Percentiles rank a stretch among this genome's conserved stretches.
Evolutionary conservation across 2,888 invertebrate species (phyloP).

Genomic region (Hylaea fasciaria): DNA sequence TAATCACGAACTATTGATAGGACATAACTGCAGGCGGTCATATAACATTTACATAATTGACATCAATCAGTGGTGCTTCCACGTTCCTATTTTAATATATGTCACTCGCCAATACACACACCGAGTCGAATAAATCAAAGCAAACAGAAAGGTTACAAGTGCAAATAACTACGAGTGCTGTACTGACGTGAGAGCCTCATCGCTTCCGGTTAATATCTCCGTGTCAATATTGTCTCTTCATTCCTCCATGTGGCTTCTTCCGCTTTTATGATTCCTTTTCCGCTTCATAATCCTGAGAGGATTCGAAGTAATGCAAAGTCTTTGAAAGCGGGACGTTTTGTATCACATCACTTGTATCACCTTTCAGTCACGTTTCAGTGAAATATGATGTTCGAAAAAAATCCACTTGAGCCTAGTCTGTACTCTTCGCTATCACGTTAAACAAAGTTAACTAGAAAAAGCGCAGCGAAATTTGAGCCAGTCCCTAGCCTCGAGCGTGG

Average conservation of each 20-base stretch:
- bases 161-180: slow-evolving; percentile 29
- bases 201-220: slow-evolving; percentile 23
- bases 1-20: too few species aligned
- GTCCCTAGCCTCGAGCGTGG: slow-evolving; percentile 8
- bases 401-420: not conserved
- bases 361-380: too few species aligned
- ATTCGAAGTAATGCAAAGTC: not conserved
- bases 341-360: not conserved
- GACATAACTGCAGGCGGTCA: too few species aligned
- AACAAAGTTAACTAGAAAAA: slow-evolving; percentile 23
- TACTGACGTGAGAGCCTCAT: slow-evolving; percentile 50
- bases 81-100: too few species aligned
- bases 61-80: too few species aligned
- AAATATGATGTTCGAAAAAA: not conserved
- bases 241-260: slow-evolving; percentile 12
- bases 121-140: slow-evolving; percentile 22
- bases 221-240: slow-evolving; percentile 33
- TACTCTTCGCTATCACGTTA: slow-evolving; percentile 3
- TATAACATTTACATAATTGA: too few species aligned
- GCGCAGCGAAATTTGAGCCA: slow-evolving; percentile 20
- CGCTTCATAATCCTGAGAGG: not conserved
- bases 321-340: not conserved
- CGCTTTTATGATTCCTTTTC: not conserved
- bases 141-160: slow-evolving; percentile 26
- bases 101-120: not conserved